phyloP scores from a whole-genome alignment of 2,113 vertebrate genomes.

The Corythornis madagascariensis region DNA sequence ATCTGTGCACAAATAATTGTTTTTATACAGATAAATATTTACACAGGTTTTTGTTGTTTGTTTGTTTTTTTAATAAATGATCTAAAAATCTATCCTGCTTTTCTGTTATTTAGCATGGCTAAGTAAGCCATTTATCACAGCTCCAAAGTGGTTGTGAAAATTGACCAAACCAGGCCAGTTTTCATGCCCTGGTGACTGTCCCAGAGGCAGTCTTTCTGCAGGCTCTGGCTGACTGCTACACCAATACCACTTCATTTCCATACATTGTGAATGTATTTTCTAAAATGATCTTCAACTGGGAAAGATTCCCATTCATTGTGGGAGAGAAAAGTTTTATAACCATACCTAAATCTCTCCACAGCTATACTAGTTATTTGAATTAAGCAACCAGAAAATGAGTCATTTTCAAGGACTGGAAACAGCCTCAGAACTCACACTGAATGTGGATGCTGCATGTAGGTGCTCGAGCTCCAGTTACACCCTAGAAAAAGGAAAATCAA shows the following conservation, averaged over 20 bases:
- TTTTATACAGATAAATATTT: background rate
- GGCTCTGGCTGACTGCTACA: background rate
- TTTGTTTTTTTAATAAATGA: background rate
- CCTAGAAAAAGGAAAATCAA: background rate
- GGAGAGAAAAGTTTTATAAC: background rate
- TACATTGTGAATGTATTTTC: background rate
- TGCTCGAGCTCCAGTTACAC: background rate
- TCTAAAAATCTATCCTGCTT: background rate
- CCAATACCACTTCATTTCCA: background rate
- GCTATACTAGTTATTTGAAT: background rate
- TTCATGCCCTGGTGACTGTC: background rate
- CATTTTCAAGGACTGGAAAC: background rate
- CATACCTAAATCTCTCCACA: background rate
- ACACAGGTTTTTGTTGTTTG: background rate
- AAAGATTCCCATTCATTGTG: background rate
- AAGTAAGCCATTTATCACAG: background rate
- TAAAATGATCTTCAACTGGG: background rate
- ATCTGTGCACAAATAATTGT: background rate
- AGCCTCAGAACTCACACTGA: background rate
- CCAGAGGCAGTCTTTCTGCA: background rate
- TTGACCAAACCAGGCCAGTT: background rate
- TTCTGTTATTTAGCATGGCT: background rate
- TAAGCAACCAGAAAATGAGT: background rate
- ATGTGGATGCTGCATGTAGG: background rate
- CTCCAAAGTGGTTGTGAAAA: background rate